These are phyloP conservation scores for Tragelaphus imberbis DNA, from an alignment of 2,113 vertebrate genomes.

Conservation along the genomic window DNA sequence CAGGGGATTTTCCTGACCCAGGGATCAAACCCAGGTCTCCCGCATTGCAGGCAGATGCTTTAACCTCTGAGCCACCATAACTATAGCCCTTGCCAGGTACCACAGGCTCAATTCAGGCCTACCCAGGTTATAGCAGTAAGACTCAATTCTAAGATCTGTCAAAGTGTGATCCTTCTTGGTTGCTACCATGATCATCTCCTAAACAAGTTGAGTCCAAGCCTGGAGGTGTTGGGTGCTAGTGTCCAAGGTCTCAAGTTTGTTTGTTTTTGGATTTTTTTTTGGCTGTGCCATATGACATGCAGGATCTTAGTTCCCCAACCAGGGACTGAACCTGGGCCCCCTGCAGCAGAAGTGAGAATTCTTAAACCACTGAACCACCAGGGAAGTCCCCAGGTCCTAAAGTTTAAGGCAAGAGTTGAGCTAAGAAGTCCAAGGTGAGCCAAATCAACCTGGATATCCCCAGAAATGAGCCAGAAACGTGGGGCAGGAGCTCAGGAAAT, in stretches of 20 bases:
- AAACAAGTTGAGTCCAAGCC: not conserved
- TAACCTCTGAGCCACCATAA: too few species aligned
- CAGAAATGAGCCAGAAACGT: not conserved
- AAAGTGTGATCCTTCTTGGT: not conserved
- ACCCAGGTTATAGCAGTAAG: not conserved
- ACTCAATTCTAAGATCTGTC: not conserved
- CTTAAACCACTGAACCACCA: not conserved
- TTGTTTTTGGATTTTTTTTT: not conserved
- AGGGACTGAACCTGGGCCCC: not conserved
- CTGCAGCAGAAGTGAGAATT: not conserved
- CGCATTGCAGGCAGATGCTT: too few species aligned
- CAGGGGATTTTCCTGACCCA: too few species aligned
- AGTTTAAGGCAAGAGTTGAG: not conserved
- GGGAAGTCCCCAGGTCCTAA: not conserved
- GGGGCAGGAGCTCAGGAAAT: not conserved
- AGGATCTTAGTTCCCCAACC: not conserved
- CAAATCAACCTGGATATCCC: not conserved
- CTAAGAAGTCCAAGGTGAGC: not conserved
- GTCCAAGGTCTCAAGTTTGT: not conserved
- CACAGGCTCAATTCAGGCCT: not conserved
- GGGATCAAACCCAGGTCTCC: too few species aligned
- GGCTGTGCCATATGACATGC: not conserved
- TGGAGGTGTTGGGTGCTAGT: not conserved
- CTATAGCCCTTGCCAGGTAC: not conserved
- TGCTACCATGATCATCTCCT: not conserved